Evolutionary conservation across 1,140 invertebrate species (phyloP).

Genomic region (Trialeurodes vaporariorum): DNA sequence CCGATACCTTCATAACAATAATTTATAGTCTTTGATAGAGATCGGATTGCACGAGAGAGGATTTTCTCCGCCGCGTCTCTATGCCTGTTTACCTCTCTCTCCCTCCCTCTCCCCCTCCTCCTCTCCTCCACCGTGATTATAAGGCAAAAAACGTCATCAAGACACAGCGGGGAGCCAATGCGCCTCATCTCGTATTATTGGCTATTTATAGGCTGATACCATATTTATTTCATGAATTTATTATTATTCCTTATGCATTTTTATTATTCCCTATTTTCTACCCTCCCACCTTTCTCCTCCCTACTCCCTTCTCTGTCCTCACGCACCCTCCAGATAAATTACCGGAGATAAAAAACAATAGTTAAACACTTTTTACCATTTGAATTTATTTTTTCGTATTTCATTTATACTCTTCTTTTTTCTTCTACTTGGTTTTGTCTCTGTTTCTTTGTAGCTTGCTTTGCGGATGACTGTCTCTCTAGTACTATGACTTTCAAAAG

Average conservation of each 20-base stretch:
- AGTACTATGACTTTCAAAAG: no score
- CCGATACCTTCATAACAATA: neutral
- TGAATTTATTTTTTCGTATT: neutral
- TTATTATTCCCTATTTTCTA: neutral
- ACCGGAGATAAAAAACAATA: neutral
- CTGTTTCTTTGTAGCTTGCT: no score
- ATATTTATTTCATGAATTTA: conserved; percentile 1
- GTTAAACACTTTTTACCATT: neutral
- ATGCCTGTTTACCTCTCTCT: no score
- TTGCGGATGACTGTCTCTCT: no score
- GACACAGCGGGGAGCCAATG: neutral
- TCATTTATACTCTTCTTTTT: neutral
- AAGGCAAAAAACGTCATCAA: neutral
- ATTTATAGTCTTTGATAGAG: neutral
- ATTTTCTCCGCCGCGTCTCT: no score
- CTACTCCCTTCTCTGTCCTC: no score
- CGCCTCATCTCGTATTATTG: neutral
- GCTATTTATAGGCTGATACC: neutral
- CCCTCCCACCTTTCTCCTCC: neutral
- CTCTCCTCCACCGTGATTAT: no score
- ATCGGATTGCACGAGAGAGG: neutral
- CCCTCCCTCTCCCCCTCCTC: no score
- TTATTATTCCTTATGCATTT: neutral
- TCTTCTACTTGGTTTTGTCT: no score
- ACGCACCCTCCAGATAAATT: neutral